Conservation (phyloP, 2,888 invertebrate genomes). For the Drosophila testacea region DNA sequence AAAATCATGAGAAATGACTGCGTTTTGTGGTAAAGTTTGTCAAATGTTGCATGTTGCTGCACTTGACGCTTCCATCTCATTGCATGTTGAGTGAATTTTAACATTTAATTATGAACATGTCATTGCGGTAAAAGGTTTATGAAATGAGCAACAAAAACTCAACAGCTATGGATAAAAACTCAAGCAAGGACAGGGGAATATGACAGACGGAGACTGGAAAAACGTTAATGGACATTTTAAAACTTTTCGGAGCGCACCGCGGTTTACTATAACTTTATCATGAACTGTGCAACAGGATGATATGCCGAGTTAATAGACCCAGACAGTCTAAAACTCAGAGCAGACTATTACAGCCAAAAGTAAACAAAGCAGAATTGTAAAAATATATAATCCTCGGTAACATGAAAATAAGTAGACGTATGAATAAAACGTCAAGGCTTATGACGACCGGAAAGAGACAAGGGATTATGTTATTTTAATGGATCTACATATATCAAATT, state of each 20-base stretch:
- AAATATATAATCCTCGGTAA: constrained; percentile 1
- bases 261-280: background rate
- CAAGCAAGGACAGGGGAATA: constrained; percentile 1
- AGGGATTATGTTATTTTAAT: constrained; percentile 53
- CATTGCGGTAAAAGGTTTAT: constrained; percentile 74
- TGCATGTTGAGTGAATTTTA: constrained; percentile 66
- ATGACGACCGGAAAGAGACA: constrained; percentile 23
- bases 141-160: constrained; percentile 51
- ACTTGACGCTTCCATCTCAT: constrained; percentile 37
- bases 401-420: constrained; percentile 13
- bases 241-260: constrained; percentile 2
- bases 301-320: no score
- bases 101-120: constrained; percentile 80
- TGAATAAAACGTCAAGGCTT: constrained; percentile 63
- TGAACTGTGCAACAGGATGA: background rate
- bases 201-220: background rate
- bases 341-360: background rate
- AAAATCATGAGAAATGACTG: constrained; percentile 54
- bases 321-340: background rate
- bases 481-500: constrained; percentile 70
- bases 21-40: constrained; percentile 50
- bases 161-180: constrained; percentile 24
- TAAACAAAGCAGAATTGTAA: background rate
- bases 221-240: constrained; percentile 8
- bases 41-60: constrained; percentile 41